Conservation (phyloP, 2,888 invertebrate genomes). For the Loripinus fragilis region DNA sequence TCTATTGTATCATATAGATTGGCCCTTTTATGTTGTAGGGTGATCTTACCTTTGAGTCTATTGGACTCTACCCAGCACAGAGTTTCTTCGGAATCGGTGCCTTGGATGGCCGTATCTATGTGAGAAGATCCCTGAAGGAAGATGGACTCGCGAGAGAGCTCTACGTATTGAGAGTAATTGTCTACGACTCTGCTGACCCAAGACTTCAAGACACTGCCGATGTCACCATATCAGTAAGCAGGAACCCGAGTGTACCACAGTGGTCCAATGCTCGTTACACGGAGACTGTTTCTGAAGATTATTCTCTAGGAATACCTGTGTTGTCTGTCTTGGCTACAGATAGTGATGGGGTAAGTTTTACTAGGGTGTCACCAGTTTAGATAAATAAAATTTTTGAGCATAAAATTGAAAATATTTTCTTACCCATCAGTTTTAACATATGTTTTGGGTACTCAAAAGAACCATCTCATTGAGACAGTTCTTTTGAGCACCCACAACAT, state of each 20-base stretch:
- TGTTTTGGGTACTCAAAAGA: too few relatives aligned
- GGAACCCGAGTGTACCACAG: slow-evolving; percentile 56
- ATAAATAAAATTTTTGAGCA: too few relatives aligned
- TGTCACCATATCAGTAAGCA: slow-evolving; percentile 48
- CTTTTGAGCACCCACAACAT: too few relatives aligned
- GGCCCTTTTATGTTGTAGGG: slow-evolving; percentile 62
- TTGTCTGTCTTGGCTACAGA: slow-evolving; percentile 65
- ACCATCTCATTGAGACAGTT: too few relatives aligned
- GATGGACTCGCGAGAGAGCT: slow-evolving; percentile 62
- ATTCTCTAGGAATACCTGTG: slow-evolving; percentile 58
- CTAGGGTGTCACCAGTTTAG: too few relatives aligned
- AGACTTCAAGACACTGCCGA: slow-evolving; percentile 53
- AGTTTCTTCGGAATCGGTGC: slow-evolving; percentile 72
- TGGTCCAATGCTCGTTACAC: slow-evolving; percentile 48
- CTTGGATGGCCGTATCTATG: slow-evolving; percentile 54
- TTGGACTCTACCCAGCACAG: slow-evolving; percentile 74
- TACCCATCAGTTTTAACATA: too few relatives aligned
- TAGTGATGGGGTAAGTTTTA: slow-evolving; percentile 63
- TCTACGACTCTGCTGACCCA: slow-evolving; percentile 51
- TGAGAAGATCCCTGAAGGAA: slow-evolving; percentile 59
- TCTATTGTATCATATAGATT: slow-evolving; percentile 62
- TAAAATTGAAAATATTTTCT: too few relatives aligned
- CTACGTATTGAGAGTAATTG: slow-evolving; percentile 62
- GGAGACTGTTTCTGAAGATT: slow-evolving; percentile 57
- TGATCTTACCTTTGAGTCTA: slow-evolving; percentile 65